Evolutionary conservation across 2,113 vertebrate species (phyloP).

Genomic region (Ciconia stormi): DNA sequence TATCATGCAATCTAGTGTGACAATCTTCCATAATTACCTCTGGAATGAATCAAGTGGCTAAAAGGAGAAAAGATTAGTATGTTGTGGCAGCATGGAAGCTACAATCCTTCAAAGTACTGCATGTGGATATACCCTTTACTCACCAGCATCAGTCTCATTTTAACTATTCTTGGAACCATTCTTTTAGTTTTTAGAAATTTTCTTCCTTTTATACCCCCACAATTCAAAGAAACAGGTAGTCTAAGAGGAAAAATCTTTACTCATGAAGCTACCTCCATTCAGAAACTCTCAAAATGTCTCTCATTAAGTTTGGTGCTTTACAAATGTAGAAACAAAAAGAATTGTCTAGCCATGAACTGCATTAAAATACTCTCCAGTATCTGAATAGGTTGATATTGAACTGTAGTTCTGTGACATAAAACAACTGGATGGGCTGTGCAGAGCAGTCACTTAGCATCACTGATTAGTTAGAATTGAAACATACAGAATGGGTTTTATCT

Average conservation of each 20-base stretch:
- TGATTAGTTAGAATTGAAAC: background rate
- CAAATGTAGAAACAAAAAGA: background rate
- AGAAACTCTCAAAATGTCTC: background rate
- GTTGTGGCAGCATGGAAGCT: background rate
- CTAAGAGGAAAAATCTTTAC: background rate
- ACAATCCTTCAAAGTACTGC: background rate
- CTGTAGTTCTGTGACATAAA: background rate
- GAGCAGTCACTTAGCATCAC: background rate
- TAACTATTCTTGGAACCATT: background rate
- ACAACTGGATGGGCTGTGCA: background rate
- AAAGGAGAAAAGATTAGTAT: background rate
- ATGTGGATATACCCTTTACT: background rate
- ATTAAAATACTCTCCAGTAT: background rate
- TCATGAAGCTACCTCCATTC: background rate
- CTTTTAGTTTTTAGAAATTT: background rate
- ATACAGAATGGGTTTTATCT: background rate
- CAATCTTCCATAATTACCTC: background rate
- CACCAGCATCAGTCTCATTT: background rate
- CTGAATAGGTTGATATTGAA: background rate
- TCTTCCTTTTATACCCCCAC: background rate
- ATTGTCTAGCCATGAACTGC: background rate
- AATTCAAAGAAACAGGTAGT: background rate
- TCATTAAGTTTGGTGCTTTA: background rate
- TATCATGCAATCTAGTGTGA: background rate
- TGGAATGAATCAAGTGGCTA: background rate